Conservation (phyloP, 2,888 invertebrate genomes). For the Digitonthophagus gazella region DNA sequence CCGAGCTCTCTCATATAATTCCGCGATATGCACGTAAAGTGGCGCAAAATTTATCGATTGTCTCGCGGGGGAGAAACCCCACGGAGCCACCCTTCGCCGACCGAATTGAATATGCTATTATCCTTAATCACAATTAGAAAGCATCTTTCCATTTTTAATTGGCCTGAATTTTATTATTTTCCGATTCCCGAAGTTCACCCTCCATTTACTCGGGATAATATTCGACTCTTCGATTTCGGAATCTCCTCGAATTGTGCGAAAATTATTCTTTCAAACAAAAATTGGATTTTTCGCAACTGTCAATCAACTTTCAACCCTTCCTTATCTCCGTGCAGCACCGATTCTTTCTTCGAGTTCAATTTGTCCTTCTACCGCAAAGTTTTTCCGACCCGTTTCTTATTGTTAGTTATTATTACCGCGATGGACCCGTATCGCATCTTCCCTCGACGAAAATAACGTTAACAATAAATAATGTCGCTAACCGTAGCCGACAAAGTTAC, state of each 20-base stretch:
- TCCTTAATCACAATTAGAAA: slow-evolving; percentile 35
- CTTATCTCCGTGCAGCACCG: neutral
- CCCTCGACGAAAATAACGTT: neutral
- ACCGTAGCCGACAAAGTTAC: neutral
- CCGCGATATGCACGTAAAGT: slow-evolving; percentile 24
- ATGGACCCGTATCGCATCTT: neutral
- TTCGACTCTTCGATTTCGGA: neutral
- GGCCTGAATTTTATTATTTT: slow-evolving; percentile 2
- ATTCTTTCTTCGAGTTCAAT: neutral
- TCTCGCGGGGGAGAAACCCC: slow-evolving; percentile 17
- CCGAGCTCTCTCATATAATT: slow-evolving; percentile 10
- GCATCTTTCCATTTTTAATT: slow-evolving; percentile 21
- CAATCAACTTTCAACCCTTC: neutral
- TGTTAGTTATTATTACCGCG: neutral
- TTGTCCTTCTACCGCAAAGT: neutral
- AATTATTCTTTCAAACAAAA: neutral
- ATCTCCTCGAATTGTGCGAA: neutral
- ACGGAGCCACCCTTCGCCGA: slow-evolving; percentile 28
- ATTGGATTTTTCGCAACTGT: neutral
- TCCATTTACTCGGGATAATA: neutral
- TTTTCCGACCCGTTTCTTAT: too few relatives aligned
- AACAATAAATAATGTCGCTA: neutral
- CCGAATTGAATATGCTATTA: slow-evolving; percentile 37
- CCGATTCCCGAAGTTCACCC: neutral
- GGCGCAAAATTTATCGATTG: slow-evolving; percentile 31